Conservation (phyloP, 1,140 invertebrate species). For the Goniozus legneri region DNA sequence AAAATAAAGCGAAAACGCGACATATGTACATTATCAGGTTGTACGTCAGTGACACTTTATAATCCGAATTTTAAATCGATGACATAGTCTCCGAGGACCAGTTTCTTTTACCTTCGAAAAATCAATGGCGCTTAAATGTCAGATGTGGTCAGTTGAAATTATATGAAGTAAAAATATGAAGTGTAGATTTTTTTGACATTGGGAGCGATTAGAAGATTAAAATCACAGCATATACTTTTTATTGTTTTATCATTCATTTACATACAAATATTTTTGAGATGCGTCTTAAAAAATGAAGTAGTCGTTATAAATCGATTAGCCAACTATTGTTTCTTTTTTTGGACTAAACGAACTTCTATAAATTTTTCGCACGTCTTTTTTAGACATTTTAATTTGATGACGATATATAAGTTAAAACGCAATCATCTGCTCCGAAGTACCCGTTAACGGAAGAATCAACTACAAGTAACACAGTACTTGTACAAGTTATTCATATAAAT, state of each 20-base stretch:
- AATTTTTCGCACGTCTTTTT: slow-evolving; percentile 14
- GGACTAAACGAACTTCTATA: slow-evolving; percentile 29
- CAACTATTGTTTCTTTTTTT: too few species aligned
- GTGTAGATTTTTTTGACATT: neutral
- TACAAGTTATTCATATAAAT: too few species aligned
- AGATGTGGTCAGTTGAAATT: too few species aligned
- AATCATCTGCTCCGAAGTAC: too few species aligned
- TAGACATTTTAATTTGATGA: too few species aligned
- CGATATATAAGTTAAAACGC: too few species aligned
- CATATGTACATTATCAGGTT: too few species aligned
- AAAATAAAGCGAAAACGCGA: too few species aligned
- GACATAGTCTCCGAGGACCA: too few species aligned
- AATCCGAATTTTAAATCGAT: too few species aligned
- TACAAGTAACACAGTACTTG: slow-evolving; percentile 1
- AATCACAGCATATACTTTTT: slow-evolving; percentile 41
- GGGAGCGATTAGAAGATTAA: neutral
- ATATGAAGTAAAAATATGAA: neutral
- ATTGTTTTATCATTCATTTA: slow-evolving; percentile 49
- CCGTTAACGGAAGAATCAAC: slow-evolving; percentile 2
- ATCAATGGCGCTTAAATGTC: slow-evolving; percentile 11
- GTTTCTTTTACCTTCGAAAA: too few species aligned
- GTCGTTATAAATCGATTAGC: slow-evolving; percentile 24
- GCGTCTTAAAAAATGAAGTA: slow-evolving; percentile 38
- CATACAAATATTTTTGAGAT: slow-evolving; percentile 50
- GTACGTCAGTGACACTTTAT: too few species aligned